phyloP scores from a whole-genome alignment of 1,140 invertebrate genomes.

The Episyrphus balteatus region DNA sequence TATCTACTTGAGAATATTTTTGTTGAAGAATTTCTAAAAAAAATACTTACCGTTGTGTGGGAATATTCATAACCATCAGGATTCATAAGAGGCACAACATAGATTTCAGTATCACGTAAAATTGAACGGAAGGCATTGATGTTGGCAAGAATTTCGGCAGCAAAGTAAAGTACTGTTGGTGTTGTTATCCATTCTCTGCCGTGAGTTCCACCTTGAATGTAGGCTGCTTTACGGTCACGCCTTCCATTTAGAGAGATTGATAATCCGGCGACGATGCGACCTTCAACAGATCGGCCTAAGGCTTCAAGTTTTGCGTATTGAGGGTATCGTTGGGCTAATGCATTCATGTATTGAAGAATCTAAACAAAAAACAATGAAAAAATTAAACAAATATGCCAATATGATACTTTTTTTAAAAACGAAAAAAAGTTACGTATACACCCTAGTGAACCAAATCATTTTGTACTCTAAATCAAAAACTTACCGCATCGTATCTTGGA shows the following conservation, averaged over 20 bases:
- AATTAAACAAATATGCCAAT: background rate
- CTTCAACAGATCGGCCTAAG: constrained; percentile 33
- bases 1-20: too few relatives aligned
- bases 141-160: constrained; percentile 41
- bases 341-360: constrained; percentile 30
- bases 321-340: constrained; percentile 24
- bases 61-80: constrained; percentile 59
- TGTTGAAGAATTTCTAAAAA: background rate
- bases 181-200: constrained; percentile 58
- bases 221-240: constrained; percentile 25
- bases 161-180: constrained; percentile 49
- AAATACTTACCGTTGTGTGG: constrained; percentile 39
- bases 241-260: constrained; percentile 31
- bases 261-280: constrained; percentile 30
- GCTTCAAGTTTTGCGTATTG: constrained; percentile 29
- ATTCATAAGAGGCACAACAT: constrained; percentile 53
- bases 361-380: background rate
- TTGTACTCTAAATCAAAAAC: too few relatives aligned
- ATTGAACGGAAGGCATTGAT: constrained; percentile 35
- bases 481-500: constrained; percentile 24
- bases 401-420: background rate
- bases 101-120: constrained; percentile 43
- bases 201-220: constrained; percentile 29
- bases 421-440: background rate
- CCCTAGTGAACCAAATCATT: background rate